A percentile compares a stretch with the other conserved stretches of the same genome.
Conservation (phyloP, 2,797 vertebrate genomes). For the Erethizon dorsatum region DNA sequence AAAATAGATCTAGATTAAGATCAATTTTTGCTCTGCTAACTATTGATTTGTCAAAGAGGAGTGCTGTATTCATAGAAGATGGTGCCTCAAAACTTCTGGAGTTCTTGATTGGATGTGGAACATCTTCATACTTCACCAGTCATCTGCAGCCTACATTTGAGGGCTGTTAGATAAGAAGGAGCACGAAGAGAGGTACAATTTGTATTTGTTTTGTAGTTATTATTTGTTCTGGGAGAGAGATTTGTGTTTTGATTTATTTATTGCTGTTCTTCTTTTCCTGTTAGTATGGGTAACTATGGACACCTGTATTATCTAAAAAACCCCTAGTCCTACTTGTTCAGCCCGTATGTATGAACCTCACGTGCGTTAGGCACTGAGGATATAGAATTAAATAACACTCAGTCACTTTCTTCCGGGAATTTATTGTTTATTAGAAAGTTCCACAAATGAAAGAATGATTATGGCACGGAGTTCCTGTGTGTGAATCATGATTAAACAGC, state of each 20-base stretch:
- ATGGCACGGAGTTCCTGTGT: constrained; percentile 13
- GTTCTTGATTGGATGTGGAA: neutral
- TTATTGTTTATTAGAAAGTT: constrained; percentile 51
- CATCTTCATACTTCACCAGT: neutral
- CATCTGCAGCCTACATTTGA: neutral
- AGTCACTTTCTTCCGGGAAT: neutral
- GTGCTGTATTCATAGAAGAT: neutral
- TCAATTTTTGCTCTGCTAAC: neutral
- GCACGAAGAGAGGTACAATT: neutral
- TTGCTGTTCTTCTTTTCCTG: neutral
- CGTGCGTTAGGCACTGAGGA: neutral
- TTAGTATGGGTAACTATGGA: neutral
- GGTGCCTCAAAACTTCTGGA: neutral
- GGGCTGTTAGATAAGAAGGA: neutral
- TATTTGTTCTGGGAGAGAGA: neutral
- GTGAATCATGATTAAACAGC: neutral
- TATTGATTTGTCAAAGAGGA: neutral
- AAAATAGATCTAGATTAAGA: neutral
- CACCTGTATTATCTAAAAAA: neutral
- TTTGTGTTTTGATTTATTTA: neutral
- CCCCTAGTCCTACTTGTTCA: neutral
- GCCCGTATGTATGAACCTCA: neutral
- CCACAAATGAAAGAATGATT: constrained; percentile 19
- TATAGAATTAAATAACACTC: neutral
- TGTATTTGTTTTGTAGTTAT: neutral